These are phyloP conservation scores for Epistrophe grossulariae DNA, from an alignment of 2,888 invertebrate species.

Conservation along the genomic window DNA sequence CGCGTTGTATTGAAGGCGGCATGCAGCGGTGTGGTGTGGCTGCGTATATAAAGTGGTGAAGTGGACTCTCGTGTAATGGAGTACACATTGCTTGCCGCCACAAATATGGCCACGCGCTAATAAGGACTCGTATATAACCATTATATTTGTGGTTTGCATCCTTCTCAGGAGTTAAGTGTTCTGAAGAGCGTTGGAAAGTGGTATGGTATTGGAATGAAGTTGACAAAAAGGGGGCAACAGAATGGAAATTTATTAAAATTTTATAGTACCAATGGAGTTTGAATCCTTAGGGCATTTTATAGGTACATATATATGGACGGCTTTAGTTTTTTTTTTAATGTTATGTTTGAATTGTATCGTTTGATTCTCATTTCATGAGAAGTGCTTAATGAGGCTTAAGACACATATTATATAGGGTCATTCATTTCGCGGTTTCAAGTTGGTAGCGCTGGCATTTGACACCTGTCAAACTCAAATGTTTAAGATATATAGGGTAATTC, in stretches of 20 bases:
- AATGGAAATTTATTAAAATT: constrained; percentile 56
- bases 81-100: constrained; percentile 30
- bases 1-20: constrained; percentile 15
- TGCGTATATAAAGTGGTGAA: not conserved
- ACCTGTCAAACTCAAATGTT: no score
- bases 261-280: not conserved
- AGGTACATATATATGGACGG: no score
- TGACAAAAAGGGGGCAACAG: constrained; percentile 50
- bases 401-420: no score
- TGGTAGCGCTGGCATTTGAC: no score
- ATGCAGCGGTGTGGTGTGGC: not conserved
- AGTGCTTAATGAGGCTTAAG: not conserved
- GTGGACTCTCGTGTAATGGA: constrained; percentile 25
- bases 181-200: constrained; percentile 69
- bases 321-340: not conserved
- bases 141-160: constrained; percentile 51
- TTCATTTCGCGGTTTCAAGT: no score
- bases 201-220: constrained; percentile 66
- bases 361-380: not conserved
- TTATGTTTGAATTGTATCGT: not conserved
- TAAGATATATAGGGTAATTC: no score
- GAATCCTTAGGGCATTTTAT: constrained; percentile 26
- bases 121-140: constrained; percentile 80
- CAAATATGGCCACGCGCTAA: constrained; percentile 80
- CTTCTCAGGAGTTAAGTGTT: constrained; percentile 67